phyloP scores from a whole-genome alignment of 2,113 vertebrate species.

The Siniperca chuatsi region DNA sequence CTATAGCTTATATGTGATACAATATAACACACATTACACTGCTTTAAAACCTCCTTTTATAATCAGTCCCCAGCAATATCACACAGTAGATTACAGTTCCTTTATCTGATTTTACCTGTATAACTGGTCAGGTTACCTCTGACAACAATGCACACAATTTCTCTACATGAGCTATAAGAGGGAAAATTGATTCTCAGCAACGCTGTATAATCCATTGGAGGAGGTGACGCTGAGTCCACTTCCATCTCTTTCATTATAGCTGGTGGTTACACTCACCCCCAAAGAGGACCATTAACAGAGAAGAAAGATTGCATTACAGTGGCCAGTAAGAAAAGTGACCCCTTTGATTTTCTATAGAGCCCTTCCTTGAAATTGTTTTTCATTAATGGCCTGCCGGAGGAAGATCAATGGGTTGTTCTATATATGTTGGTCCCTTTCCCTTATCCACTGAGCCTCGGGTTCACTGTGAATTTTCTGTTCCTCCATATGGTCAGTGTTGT shows the following conservation, averaged over 20 bases:
- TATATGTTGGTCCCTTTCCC: slow-evolving; percentile 18
- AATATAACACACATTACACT: neutral
- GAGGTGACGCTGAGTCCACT: slow-evolving; percentile 18
- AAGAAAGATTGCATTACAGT: slow-evolving; percentile 47
- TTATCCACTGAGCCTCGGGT: slow-evolving; percentile 9
- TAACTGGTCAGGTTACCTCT: slow-evolving; percentile 21
- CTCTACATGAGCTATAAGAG: slow-evolving; percentile 14
- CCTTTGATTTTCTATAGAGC: slow-evolving; percentile 58
- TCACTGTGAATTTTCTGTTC: slow-evolving; percentile 38
- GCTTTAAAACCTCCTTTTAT: neutral
- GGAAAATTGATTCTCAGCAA: slow-evolving; percentile 36
- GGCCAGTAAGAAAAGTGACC: slow-evolving; percentile 51
- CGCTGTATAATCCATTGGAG: slow-evolving; percentile 33
- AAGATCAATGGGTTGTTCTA: slow-evolving; percentile 62
- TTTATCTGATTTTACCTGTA: slow-evolving; percentile 14
- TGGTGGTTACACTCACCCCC: slow-evolving; percentile 41
- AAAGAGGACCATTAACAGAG: slow-evolving; percentile 61
- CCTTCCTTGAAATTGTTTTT: slow-evolving; percentile 53
- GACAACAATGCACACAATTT: slow-evolving; percentile 9
- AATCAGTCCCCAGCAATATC: neutral
- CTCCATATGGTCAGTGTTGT: slow-evolving; percentile 64
- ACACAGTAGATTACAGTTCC: slow-evolving; percentile 4
- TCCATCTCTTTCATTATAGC: slow-evolving; percentile 57
- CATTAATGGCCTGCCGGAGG: slow-evolving; percentile 56
- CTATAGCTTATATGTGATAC: neutral